phyloP scores from a whole-genome alignment of 2,113 vertebrate genomes.

The Montifringilla adamsi region DNA sequence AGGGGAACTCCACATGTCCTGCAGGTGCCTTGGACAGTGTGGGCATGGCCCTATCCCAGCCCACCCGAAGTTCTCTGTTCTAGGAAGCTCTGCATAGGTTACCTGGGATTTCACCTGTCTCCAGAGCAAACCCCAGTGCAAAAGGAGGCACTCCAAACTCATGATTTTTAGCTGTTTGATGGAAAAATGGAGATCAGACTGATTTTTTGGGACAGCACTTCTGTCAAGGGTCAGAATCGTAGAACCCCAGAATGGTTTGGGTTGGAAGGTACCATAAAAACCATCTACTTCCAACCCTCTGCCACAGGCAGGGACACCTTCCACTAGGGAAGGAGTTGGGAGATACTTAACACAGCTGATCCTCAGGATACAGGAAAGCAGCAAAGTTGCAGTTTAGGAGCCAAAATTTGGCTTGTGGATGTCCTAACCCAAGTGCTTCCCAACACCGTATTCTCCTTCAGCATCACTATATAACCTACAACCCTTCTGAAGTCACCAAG shows the following conservation, averaged over 20 bases:
- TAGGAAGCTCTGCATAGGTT: accelerated
- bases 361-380: background rate
- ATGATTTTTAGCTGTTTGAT: background rate
- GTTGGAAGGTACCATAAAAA: background rate
- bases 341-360: background rate
- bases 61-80: background rate
- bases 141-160: background rate
- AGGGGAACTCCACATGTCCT: background rate
- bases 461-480: accelerated
- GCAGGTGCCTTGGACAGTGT: background rate
- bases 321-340: background rate
- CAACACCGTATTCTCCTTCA: accelerated
- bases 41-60: background rate
- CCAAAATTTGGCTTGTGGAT: accelerated
- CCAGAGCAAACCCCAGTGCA: background rate
- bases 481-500: accelerated
- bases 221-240: background rate
- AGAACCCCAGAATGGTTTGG: background rate
- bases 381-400: background rate
- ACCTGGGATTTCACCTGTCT: background rate
- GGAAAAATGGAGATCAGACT: background rate
- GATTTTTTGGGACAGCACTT: background rate
- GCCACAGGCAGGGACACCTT: background rate
- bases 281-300: background rate
- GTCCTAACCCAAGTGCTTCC: background rate